Evolutionary conservation across 2,888 invertebrate genomes (phyloP), one percentile per base, ranked within the genome.

Genomic region (Protophormia terraenovae): DNA sequence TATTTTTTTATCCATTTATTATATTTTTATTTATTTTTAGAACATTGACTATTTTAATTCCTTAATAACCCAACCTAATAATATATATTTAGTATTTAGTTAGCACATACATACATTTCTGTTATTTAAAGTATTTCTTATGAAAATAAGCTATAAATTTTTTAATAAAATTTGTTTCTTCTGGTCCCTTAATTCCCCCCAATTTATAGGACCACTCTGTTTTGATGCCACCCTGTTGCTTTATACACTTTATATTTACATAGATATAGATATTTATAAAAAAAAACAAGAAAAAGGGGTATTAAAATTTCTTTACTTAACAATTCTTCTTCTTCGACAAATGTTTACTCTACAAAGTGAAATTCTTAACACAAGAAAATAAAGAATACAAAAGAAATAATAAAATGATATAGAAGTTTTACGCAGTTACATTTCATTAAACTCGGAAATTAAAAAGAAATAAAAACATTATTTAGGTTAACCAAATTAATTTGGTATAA

Each of bases 401-500:
- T n/a, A 53, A 75, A 62, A 0, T 12, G 1, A 38, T 12, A 14
- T 2, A 16, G 29, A 47, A 14, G 16, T 19, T 50, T n/a, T 0
- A 82, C 38, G 47, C 35, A 66, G 32, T 66, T 64, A 41, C 55
- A 58, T 47, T 76, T 27, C 24, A 69, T 62, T 64, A 16, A 62
- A 53, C 67, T 67, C 19, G 29, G 32, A 64, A 66, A 71, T 77
- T 60, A 73, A 27, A 60, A 41, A 45, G 47, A 53, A 67, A 80
- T 72, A 32, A 58, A 75, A 84, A 45, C 16, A 60, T 53, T 60
- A 79, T 80, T 85, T 75, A 41, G 82, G 82, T 82, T 82, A 85
- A 82, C 53, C 82, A 75, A 79, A 85, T 85, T 78, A 75, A 78
- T 69, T 62, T 50, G 19, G 16, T 38, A 71, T 38, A 62, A 78